A percentile compares a stretch with the other conserved stretches of the same genome.
These are phyloP conservation scores for Drosophila anceps DNA, from an alignment of 2,888 invertebrate species.

Conservation along the genomic window DNA sequence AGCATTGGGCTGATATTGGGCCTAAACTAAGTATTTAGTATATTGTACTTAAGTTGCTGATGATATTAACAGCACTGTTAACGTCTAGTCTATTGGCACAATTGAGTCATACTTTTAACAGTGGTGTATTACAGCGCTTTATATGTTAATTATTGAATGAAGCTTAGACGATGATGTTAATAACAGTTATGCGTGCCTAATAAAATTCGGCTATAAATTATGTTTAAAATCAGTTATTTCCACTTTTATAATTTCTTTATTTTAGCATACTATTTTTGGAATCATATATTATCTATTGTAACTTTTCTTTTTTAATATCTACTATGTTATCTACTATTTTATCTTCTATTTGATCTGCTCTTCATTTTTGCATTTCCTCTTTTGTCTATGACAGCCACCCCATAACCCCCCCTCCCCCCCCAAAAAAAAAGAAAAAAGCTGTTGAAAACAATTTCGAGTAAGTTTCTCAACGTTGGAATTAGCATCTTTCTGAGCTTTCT, in stretches of 20 bases:
- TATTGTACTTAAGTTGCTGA: not conserved
- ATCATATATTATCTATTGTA: not conserved
- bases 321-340: not conserved
- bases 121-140: too few species aligned
- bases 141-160: not conserved
- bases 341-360: not conserved
- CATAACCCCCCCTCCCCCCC: too few species aligned
- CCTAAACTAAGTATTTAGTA: not conserved
- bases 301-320: not conserved
- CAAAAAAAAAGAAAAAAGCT: slow-evolving; percentile 1
- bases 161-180: not conserved
- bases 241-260: too few species aligned
- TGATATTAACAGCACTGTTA: not conserved
- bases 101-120: too few species aligned
- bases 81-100: not conserved
- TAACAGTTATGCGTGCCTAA: not conserved
- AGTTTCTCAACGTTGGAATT: slow-evolving; percentile 45
- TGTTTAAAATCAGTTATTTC: too few species aligned
- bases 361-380: not conserved
- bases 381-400: not conserved
- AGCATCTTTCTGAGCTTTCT: slow-evolving; percentile 49
- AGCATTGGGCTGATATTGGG: not conserved
- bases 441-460: slow-evolving; percentile 39
- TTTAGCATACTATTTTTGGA: not conserved
- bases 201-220: too few species aligned